Conservation (phyloP, 2,113 vertebrate genomes). For the Cyprinodon brontotheroides region DNA sequence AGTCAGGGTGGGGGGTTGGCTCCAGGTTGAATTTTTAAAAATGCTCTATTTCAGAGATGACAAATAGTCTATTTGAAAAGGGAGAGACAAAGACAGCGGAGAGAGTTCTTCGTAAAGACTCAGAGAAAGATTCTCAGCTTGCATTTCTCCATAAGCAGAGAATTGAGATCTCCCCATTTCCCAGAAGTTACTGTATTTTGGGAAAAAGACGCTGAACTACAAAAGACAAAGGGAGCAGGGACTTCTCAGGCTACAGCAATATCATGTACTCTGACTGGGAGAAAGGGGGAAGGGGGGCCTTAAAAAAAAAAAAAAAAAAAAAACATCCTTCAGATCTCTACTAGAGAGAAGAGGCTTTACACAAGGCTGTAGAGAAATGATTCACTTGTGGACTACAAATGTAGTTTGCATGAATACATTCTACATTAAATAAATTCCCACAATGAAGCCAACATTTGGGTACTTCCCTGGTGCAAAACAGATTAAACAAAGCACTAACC, state of each 20-base stretch:
- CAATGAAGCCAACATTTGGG: not conserved
- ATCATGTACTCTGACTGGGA: conserved; percentile 37
- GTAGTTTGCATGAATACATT: not conserved
- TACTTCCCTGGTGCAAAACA: not conserved
- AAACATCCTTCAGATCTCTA: conserved; percentile 37
- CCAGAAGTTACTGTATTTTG: conserved; percentile 68
- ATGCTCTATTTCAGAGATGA: conserved; percentile 82
- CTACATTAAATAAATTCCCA: no score
- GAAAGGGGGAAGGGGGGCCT: conserved; percentile 5
- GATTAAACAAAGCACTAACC: not conserved
- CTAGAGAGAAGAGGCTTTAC: conserved; percentile 22
- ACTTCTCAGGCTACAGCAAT: conserved; percentile 63
- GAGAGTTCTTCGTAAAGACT: conserved; percentile 51
- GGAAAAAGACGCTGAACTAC: conserved; percentile 64
- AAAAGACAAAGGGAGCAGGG: conserved; percentile 72
- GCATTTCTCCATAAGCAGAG: conserved; percentile 45
- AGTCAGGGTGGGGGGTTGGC: conserved; percentile 75
- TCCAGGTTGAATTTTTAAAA: conserved; percentile 82
- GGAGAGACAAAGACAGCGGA: conserved; percentile 62
- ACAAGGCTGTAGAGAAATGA: conserved; percentile 27
- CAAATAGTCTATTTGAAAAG: conserved; percentile 80
- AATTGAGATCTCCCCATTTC: conserved; percentile 63
- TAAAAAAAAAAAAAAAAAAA: conserved; percentile 43
- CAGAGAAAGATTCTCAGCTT: conserved; percentile 41
- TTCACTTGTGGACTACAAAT: conserved; percentile 6